Base-by-base conservation (phyloP, 2,888 invertebrate species). In the Drosophila paranaensis region DNA sequence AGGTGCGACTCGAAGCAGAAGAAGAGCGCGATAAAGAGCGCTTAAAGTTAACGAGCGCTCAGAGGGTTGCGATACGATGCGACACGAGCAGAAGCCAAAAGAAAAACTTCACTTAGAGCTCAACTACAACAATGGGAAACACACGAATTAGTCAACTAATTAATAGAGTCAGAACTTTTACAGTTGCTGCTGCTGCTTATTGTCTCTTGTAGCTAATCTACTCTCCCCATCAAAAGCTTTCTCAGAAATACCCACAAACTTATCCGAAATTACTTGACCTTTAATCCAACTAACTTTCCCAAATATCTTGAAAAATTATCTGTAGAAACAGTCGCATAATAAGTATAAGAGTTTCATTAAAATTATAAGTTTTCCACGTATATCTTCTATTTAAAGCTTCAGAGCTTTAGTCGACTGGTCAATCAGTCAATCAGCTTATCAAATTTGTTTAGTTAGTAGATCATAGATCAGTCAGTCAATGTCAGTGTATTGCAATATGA, bases 1-100 rank as follows among this genome's bases (percentile, higher is more conserved):
- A 85, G 76, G 57, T 75, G 60, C 70, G 58, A 50, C 60, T 46
- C 20, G 11, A 42, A 72, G 67, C 16, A 62, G 56, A 48, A 53
- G 60, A 55, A 48, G 39, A 62, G 53, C 54, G 20, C 40, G 35
- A 53, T 50, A 60, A 60, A 51, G 53, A 56, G 55, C 56, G 40
- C 43, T 50, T 48, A 56, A 51, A 48, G 55, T n/a, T 45, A 72
- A 42, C 14, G 56, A 48, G 45, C 79, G 74, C 71, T 69, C 60
- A n/a, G 51, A 74, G 50, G 77, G 77, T 60, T 58, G 37, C 39
- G 33, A 43, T 42, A 16, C 30, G 39, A 13, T 11, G 35, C 40
- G 27, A 43, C 6, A 25, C 20, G 14, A 25, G 13, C 0, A 16
- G 13, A 42, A 35, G 14, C 33, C 48, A 20, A 13, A 20, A 50